phyloP scores from a whole-genome alignment of 2,113 vertebrate species.

The Dermatemys mawii region DNA sequence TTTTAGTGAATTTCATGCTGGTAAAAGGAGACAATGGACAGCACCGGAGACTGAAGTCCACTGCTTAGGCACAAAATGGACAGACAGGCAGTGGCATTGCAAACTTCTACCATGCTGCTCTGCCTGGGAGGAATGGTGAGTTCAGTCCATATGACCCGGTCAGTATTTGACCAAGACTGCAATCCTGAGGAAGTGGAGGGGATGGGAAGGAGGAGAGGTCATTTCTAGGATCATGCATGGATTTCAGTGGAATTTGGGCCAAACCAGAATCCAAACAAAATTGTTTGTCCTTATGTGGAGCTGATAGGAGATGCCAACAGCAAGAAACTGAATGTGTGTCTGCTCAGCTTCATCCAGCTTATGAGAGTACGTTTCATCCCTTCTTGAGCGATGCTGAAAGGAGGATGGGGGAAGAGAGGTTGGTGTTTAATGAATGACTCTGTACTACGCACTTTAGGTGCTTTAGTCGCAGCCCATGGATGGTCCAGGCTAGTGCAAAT shows the following conservation, averaged over 20 bases:
- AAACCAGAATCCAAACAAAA: neutral
- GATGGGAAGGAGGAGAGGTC: no score
- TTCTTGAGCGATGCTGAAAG: neutral
- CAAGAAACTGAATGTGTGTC: neutral
- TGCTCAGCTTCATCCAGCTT: constrained; percentile 15
- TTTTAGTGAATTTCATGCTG: neutral
- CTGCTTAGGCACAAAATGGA: neutral
- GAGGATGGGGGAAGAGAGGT: neutral
- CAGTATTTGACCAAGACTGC: neutral
- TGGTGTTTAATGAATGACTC: neutral
- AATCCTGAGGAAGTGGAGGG: neutral
- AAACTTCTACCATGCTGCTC: neutral
- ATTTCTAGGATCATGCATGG: neutral
- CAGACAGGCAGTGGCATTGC: neutral
- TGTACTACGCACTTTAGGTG: neutral
- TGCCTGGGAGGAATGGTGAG: neutral
- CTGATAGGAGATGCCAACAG: neutral
- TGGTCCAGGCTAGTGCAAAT: neutral
- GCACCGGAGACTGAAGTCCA: neutral
- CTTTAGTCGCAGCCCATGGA: neutral
- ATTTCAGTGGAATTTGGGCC: neutral
- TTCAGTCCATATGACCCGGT: neutral
- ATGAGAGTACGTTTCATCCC: neutral
- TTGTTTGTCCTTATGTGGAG: neutral
- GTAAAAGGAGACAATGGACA: neutral